A percentile compares a stretch with the other conserved stretches of the same genome.
These are phyloP conservation scores for Myathropa florea DNA, from an alignment of 2,888 invertebrate species.

Conservation along the genomic window DNA sequence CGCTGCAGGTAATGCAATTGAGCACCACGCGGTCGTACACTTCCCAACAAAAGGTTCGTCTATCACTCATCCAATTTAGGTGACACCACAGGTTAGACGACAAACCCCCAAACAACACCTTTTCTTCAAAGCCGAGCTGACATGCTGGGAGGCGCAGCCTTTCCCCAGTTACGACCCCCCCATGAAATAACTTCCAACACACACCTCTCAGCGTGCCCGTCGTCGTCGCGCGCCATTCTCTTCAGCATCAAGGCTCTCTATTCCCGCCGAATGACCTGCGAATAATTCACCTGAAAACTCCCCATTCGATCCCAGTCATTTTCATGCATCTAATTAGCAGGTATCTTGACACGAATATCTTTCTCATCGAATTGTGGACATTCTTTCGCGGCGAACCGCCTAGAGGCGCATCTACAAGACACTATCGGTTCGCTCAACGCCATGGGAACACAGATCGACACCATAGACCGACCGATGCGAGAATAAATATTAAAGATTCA, in stretches of 20 bases:
- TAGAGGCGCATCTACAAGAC: slow-evolving; percentile 42
- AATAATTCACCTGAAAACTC: slow-evolving; percentile 55
- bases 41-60: too few relatives aligned
- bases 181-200: background rate
- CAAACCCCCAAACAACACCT: background rate
- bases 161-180: background rate
- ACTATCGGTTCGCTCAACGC: slow-evolving; percentile 18
- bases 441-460: slow-evolving; percentile 30
- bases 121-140: background rate
- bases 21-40: too few relatives aligned
- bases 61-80: background rate
- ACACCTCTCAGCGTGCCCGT: background rate
- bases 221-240: background rate
- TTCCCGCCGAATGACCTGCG: slow-evolving; percentile 31
- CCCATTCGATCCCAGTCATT: slow-evolving; percentile 60
- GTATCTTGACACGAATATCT: slow-evolving; percentile 68
- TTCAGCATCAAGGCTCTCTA: background rate
- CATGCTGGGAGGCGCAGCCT: background rate
- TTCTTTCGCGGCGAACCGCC: slow-evolving; percentile 35
- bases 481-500: slow-evolving; percentile 57
- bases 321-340: slow-evolving; percentile 64
- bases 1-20: too few relatives aligned
- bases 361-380: slow-evolving; percentile 57
- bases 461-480: slow-evolving; percentile 2
- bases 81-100: background rate